phyloP scores from a whole-genome alignment of 2,113 vertebrate species.

The Corythoichthys intestinalis region DNA sequence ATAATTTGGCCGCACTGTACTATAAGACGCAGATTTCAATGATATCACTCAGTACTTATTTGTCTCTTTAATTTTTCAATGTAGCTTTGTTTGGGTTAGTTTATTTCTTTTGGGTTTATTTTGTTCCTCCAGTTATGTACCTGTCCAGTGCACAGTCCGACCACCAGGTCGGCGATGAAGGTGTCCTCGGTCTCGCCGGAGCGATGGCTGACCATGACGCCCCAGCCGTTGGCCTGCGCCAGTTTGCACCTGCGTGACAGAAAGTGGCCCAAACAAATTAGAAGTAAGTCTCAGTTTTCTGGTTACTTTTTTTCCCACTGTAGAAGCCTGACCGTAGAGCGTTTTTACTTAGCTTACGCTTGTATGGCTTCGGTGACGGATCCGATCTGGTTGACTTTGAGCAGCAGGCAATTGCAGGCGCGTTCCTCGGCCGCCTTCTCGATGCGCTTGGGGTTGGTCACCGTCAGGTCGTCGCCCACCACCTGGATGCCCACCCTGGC shows the following conservation, averaged over 20 bases:
- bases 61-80: too few relatives aligned
- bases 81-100: too few relatives aligned
- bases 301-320: background rate
- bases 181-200: conserved; percentile 78
- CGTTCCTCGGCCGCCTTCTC: conserved; percentile 90
- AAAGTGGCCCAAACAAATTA: background rate
- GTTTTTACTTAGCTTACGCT: conserved; percentile 73
- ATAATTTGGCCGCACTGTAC: too few relatives aligned
- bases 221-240: conserved; percentile 76
- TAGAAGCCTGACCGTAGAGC: too few relatives aligned
- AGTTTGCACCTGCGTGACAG: conserved; percentile 65
- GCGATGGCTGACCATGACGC: conserved; percentile 77
- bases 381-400: conserved; percentile 96
- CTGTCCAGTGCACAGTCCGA: conserved; percentile 78
- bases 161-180: conserved; percentile 77
- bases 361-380: conserved; percentile 91
- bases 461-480: conserved; percentile 91
- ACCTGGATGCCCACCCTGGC: conserved; percentile 91
- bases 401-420: conserved; percentile 91
- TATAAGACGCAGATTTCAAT: too few relatives aligned
- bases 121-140: conserved; percentile 35
- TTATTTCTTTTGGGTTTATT: too few relatives aligned
- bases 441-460: conserved; percentile 91
- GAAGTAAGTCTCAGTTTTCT: background rate
- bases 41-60: too few relatives aligned